These are phyloP conservation scores for Cerastis leucographa DNA, from an alignment of 2,888 invertebrate species.

Conservation along the genomic window DNA sequence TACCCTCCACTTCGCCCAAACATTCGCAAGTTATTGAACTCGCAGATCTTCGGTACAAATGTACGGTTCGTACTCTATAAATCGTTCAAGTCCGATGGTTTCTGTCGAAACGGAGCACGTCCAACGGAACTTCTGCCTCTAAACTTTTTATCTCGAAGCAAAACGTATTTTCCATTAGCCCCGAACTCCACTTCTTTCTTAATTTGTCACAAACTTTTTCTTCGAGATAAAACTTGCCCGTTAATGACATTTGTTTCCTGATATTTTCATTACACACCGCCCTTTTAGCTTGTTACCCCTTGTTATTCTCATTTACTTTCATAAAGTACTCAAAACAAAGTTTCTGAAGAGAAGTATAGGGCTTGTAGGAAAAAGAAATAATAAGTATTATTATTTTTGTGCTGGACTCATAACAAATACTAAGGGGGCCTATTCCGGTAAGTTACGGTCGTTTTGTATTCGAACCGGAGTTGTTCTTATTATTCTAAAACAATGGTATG, in stretches of 20 bases:
- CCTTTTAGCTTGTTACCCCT: slow-evolving; percentile 55
- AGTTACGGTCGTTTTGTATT: slow-evolving; percentile 53
- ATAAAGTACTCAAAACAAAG: slow-evolving; percentile 57
- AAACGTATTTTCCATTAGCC: slow-evolving; percentile 65
- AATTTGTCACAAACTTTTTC: slow-evolving; percentile 83
- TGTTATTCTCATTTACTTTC: slow-evolving; percentile 62
- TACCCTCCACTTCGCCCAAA: slow-evolving; percentile 17
- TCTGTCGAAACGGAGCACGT: slow-evolving; percentile 58
- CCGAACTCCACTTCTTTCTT: slow-evolving; percentile 72
- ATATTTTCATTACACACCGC: slow-evolving; percentile 75
- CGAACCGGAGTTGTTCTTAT: slow-evolving; percentile 45
- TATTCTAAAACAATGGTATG: slow-evolving; percentile 41
- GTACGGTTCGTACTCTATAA: slow-evolving; percentile 50
- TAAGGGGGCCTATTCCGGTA: slow-evolving; percentile 46
- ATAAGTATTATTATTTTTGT: slow-evolving; percentile 58
- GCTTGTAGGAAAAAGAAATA: slow-evolving; percentile 26
- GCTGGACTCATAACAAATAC: slow-evolving; percentile 55
- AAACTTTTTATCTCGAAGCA: slow-evolving; percentile 68
- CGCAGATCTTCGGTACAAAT: slow-evolving; percentile 45
- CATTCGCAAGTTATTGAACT: slow-evolving; percentile 52
- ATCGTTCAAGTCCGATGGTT: slow-evolving; percentile 55
- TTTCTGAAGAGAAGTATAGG: slow-evolving; percentile 45
- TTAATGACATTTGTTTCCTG: slow-evolving; percentile 79
- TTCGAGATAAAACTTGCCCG: slow-evolving; percentile 76
- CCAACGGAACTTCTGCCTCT: slow-evolving; percentile 55